Percentiles rank a stretch among this genome's conserved stretches.
phyloP scores from a whole-genome alignment of 2,888 invertebrate genomes.

The Leptothorax acervorum region DNA sequence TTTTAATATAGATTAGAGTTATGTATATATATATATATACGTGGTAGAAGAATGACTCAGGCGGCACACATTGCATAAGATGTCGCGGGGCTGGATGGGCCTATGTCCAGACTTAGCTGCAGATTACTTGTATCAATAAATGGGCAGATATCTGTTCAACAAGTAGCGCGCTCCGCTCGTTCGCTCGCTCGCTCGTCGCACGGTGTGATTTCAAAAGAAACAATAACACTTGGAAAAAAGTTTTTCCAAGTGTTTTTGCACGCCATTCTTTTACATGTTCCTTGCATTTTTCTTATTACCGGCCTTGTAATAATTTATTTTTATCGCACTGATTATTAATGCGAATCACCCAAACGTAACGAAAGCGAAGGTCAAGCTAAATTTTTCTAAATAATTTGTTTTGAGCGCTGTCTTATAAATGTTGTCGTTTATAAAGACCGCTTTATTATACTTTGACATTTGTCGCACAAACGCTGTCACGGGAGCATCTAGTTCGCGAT shows the following conservation, averaged over 20 bases:
- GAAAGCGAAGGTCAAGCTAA: conserved; percentile 20
- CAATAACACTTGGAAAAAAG: too few relatives aligned
- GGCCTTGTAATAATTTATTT: conserved; percentile 32
- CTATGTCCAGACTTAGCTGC: background rate
- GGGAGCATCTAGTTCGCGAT: background rate
- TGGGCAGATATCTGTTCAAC: background rate
- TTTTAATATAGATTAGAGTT: conserved; percentile 24
- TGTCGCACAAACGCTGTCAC: background rate
- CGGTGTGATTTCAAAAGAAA: background rate
- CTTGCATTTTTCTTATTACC: background rate
- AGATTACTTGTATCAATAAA: conserved; percentile 31
- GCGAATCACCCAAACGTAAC: conserved; percentile 15
- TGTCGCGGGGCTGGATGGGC: background rate
- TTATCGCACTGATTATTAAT: background rate
- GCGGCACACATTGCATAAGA: conserved; percentile 23
- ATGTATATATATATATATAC: background rate
- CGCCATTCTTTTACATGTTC: background rate
- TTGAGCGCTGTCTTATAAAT: background rate
- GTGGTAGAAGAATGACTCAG: background rate
- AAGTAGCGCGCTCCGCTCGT: too few relatives aligned
- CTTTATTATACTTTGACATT: conserved; percentile 4
- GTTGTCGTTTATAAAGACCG: conserved; percentile 22
- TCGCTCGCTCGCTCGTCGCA: background rate
- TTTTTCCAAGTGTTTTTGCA: background rate
- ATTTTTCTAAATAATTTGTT: conserved; percentile 42